Conservation (phyloP, 2,888 invertebrate species). For the Amaurobius ferox region DNA sequence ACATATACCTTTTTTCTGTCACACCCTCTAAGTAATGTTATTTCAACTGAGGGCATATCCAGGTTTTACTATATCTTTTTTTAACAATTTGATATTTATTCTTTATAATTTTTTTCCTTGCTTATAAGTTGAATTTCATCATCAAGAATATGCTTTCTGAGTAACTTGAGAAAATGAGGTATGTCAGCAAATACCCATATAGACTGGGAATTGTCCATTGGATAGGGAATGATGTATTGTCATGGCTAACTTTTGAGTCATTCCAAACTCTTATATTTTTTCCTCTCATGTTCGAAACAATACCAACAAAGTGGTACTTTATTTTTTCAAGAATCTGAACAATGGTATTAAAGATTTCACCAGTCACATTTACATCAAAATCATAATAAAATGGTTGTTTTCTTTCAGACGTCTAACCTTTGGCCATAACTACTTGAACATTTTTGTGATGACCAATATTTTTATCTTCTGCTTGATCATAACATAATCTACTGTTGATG, state of each 20-base stretch:
- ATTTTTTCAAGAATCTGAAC: background rate
- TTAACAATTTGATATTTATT: background rate
- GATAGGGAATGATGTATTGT: background rate
- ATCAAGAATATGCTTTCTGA: background rate
- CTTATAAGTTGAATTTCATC: background rate
- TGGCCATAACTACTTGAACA: too few relatives aligned
- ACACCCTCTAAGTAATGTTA: background rate
- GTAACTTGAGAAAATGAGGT: background rate
- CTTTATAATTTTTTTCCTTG: background rate
- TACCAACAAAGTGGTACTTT: too few relatives aligned
- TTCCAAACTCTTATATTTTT: too few relatives aligned
- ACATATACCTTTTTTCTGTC: background rate
- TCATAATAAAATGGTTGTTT: background rate
- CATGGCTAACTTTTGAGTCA: background rate
- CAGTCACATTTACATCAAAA: background rate
- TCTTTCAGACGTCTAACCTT: background rate
- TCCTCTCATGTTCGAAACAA: too few relatives aligned
- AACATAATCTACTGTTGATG: too few relatives aligned
- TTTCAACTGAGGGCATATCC: background rate
- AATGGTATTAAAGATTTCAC: background rate
- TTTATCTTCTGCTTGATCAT: too few relatives aligned
- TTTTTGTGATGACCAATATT: too few relatives aligned
- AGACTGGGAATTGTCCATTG: background rate
- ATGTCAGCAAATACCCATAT: background rate
- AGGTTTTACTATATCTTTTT: background rate